Base-by-base conservation (phyloP, 2,113 vertebrate genomes). In the Progne subis region DNA sequence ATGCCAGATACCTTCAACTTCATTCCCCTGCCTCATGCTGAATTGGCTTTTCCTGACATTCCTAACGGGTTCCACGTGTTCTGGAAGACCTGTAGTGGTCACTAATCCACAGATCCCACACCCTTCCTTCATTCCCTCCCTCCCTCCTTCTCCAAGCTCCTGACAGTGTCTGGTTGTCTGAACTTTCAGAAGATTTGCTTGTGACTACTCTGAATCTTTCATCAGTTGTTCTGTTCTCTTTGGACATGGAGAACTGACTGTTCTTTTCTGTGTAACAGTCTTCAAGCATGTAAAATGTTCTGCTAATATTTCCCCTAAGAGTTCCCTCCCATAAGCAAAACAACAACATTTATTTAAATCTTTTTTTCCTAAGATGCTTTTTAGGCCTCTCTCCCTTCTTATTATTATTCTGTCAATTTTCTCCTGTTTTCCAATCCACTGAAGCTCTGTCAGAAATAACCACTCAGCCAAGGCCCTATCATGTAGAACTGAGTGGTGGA, bases 191-290 rank as follows among this genome's bases (percentile, higher is more conserved):
- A 57, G 79, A 74, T 94, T 72, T 92, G 59, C 59, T 60, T 46
- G n/a, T 72, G 75, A 31, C 76, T 69, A 25, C 85, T 88, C 90
- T 95, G 95, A 85, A 91, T 82, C 90, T 94, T 79, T 49, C 61
- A 5, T 47, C 53, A n/a, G 26, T 94, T 93, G 79, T 95, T 95
- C 88, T 81, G 60, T n/a, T 93, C 80, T 71, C 72, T 96, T n/a
- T 92, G 86, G 89, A 57, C 76, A 41, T 2, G 9, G 63, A 92
- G 76, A 92, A 77, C 67, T 49, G 86, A 83, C 79, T 57, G 57
- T 53, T 90, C 81, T 93, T 65, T 79, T 82, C 41, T 44, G 61
- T 24, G 14, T 52, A 67, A 81, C 63, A 90, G 86, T 86, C 86
- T 88, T 96, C 88, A 86, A 86, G 83, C 50, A 52, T 37, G 19